Evolutionary conservation across 2,888 invertebrate species (phyloP).

Genomic region (Acleris cristana): DNA sequence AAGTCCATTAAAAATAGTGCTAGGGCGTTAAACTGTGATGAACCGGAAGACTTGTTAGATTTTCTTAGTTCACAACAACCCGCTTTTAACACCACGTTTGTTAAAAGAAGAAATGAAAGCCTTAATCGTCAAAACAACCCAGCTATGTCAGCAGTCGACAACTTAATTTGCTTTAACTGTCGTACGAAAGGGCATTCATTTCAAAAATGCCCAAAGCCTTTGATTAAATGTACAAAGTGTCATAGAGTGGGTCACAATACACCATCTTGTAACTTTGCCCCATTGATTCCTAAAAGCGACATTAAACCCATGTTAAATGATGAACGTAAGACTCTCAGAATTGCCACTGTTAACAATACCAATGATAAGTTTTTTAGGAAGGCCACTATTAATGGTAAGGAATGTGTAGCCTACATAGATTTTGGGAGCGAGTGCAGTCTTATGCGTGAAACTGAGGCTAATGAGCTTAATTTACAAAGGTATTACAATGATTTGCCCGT

Average conservation of each 20-base stretch:
- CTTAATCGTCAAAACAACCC: neutral
- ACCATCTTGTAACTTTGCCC: slow-evolving; percentile 2
- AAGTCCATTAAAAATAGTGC: neutral
- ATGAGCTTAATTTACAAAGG: neutral
- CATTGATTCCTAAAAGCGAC: neutral
- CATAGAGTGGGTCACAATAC: slow-evolving; percentile 14
- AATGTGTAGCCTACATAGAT: slow-evolving; percentile 10
- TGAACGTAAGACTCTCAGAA: neutral
- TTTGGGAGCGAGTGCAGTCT: slow-evolving; percentile 14
- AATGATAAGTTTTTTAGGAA: neutral
- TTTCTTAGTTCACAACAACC: neutral
- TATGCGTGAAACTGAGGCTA: slow-evolving; percentile 5
- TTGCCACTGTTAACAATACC: neutral
- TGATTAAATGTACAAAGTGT: slow-evolving; percentile 28
- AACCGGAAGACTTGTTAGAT: neutral
- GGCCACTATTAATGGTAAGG: neutral
- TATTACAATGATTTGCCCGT: neutral
- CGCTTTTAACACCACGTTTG: neutral
- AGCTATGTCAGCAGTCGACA: neutral
- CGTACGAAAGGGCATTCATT: slow-evolving; percentile 9
- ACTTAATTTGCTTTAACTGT: slow-evolving; percentile 24
- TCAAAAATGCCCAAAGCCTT: slow-evolving; percentile 19
- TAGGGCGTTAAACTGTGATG: neutral
- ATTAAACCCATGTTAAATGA: neutral
- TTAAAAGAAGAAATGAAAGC: neutral